These are phyloP conservation scores for Anarrhichthys ocellatus DNA, from an alignment of 2,113 vertebrate species.

Conservation along the genomic window DNA sequence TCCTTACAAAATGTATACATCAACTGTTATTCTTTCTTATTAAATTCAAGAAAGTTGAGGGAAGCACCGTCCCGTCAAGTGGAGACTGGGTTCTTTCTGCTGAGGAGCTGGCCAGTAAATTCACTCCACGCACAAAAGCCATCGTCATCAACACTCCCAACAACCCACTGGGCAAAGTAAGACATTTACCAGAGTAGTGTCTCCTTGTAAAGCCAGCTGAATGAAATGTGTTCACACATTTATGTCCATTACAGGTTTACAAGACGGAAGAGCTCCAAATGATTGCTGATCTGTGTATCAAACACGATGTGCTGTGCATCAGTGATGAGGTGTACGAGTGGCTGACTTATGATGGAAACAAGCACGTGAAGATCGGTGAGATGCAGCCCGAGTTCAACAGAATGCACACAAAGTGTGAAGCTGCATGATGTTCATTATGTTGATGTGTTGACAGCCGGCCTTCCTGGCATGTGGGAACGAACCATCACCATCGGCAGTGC, in stretches of 20 bases:
- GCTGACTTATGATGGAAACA: conserved; percentile 88
- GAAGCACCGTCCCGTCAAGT: conserved; percentile 81
- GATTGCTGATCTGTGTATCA: conserved; percentile 90
- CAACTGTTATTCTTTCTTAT: neutral
- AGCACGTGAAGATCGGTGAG: conserved; percentile 92
- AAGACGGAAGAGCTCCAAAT: conserved; percentile 86
- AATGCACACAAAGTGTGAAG: neutral
- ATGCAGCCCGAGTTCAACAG: neutral
- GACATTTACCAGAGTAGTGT: neutral
- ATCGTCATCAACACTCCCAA: conserved; percentile 94
- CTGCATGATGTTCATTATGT: neutral
- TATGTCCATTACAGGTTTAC: conserved; percentile 85
- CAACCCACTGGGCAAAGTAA: conserved; percentile 96
- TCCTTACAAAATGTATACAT: too few species aligned
- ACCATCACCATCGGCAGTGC: conserved; percentile 91
- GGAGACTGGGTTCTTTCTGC: conserved; percentile 90
- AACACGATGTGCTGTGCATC: conserved; percentile 90
- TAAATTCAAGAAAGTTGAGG: conserved; percentile 76
- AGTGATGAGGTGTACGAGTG: conserved; percentile 97
- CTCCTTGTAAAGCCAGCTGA: neutral
- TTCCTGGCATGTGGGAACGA: conserved; percentile 96
- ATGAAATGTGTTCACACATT: neutral
- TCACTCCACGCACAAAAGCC: conserved; percentile 89
- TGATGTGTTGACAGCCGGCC: conserved; percentile 84
- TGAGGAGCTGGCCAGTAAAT: conserved; percentile 89